Conservation (phyloP, 1,140 invertebrate genomes). For the Cepaea nemoralis region DNA sequence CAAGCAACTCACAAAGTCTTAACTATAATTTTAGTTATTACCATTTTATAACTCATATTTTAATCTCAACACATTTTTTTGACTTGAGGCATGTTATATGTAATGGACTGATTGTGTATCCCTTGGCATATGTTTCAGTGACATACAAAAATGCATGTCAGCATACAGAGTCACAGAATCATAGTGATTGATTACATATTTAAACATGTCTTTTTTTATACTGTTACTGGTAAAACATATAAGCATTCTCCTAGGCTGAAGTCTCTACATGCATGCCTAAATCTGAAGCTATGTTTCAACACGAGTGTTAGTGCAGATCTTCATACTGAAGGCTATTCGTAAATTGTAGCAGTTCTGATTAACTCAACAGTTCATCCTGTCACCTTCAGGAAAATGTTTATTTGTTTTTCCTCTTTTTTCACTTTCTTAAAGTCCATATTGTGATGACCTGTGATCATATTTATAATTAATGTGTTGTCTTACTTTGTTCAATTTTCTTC, state of each 20-base stretch:
- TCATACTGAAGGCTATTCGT: no score
- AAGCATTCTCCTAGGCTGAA: no score
- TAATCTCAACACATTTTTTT: not conserved
- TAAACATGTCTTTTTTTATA: no score
- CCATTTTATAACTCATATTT: not conserved
- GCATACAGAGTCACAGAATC: not conserved
- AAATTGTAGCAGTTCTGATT: no score
- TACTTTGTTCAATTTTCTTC: not conserved
- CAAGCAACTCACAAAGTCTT: conserved; percentile 55
- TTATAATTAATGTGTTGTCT: not conserved
- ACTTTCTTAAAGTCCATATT: no score
- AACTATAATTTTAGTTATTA: conserved; percentile 3
- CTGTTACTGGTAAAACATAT: no score
- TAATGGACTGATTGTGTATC: not conserved
- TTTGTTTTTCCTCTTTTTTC: no score
- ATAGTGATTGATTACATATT: no score
- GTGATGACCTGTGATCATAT: no score
- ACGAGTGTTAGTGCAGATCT: no score
- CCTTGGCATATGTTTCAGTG: not conserved
- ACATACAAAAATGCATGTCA: not conserved
- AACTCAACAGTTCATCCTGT: not conserved
- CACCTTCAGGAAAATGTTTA: not conserved
- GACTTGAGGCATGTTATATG: not conserved
- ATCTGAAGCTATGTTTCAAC: no score
- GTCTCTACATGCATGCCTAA: no score